These are phyloP conservation scores for Oryzias javanicus DNA, from an alignment of 2,113 vertebrate genomes.

Conservation along the genomic window DNA sequence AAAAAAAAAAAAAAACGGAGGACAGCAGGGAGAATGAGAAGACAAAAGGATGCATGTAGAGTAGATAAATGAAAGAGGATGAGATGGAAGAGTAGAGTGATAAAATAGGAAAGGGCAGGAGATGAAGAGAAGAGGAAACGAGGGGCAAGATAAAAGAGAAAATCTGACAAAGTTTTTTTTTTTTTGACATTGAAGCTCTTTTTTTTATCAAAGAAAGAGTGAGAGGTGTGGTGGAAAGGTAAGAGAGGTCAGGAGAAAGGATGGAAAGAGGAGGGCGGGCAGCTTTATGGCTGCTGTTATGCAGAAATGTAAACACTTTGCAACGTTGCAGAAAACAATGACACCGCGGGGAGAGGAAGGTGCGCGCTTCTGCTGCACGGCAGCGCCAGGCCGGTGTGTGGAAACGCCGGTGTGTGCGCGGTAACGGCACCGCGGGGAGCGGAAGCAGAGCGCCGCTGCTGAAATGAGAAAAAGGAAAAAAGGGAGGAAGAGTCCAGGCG, in stretches of 20 bases:
- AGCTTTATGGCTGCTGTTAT: constrained; percentile 73
- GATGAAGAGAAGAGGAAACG: constrained; percentile 55
- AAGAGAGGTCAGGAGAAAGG: constrained; percentile 13
- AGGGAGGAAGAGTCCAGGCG: constrained; percentile 11
- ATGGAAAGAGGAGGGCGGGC: constrained; percentile 29
- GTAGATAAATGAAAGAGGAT: constrained; percentile 63
- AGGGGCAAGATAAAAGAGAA: constrained; percentile 56
- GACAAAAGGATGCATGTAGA: constrained; percentile 50
- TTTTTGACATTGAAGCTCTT: constrained; percentile 7
- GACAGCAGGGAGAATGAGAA: constrained; percentile 51
- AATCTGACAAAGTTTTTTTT: constrained; percentile 39
- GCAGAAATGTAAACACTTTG: constrained; percentile 77
- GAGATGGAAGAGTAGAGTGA: constrained; percentile 50
- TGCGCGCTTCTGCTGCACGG: constrained; percentile 22
- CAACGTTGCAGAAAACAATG: constrained; percentile 77
- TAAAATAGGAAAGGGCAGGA: constrained; percentile 68
- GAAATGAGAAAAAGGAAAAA: constrained; percentile 46
- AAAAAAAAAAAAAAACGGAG: constrained; percentile 55
- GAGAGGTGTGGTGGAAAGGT: background rate
- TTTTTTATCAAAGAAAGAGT: constrained; percentile 15
- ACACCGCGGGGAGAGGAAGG: constrained; percentile 70
- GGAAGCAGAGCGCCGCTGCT: constrained; percentile 57
- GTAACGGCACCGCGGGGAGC: constrained; percentile 63
- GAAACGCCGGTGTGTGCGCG: constrained; percentile 34
- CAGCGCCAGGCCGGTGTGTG: constrained; percentile 15